Conservation (phyloP, 92 coral and sea anemone genomes). For the Siderastrea radians region DNA sequence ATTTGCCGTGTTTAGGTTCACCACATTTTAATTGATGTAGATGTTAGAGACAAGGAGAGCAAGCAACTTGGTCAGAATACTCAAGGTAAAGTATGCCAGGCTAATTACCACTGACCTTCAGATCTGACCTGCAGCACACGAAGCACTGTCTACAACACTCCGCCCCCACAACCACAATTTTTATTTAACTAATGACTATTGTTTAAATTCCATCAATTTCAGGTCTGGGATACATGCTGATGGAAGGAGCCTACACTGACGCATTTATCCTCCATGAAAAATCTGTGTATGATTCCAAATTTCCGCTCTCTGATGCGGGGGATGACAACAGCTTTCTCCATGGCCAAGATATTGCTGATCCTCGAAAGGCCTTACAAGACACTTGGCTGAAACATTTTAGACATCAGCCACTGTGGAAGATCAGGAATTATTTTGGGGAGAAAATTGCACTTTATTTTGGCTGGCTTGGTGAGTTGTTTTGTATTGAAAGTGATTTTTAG, state of each 20-base stretch:
- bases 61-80: slow-evolving; percentile 80
- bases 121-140: too few species aligned
- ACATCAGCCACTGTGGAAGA: slow-evolving; percentile 97
- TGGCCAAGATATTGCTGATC: slow-evolving; percentile 88
- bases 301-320: slow-evolving; percentile 72
- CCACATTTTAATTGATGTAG: slow-evolving; percentile 74
- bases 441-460: slow-evolving; percentile 95
- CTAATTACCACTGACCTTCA: too few species aligned
- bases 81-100: slow-evolving; percentile 64
- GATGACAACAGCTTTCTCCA: slow-evolving; percentile 69
- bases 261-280: slow-evolving; percentile 89
- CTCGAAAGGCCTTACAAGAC: slow-evolving; percentile 82
- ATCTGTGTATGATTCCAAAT: slow-evolving; percentile 78
- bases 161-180: not conserved
- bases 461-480: slow-evolving; percentile 85
- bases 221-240: slow-evolving; percentile 93
- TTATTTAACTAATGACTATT: not conserved
- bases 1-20: slow-evolving; percentile 55
- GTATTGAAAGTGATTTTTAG: too few species aligned
- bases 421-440: slow-evolving; percentile 97
- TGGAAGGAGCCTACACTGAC: slow-evolving; percentile 91
- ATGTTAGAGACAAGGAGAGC: slow-evolving; percentile 82
- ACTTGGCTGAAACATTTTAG: slow-evolving; percentile 91
- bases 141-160: too few species aligned
- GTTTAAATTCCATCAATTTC: not conserved